phyloP scores from a whole-genome alignment of 2,888 invertebrate genomes.

The Drosophila limbata region DNA sequence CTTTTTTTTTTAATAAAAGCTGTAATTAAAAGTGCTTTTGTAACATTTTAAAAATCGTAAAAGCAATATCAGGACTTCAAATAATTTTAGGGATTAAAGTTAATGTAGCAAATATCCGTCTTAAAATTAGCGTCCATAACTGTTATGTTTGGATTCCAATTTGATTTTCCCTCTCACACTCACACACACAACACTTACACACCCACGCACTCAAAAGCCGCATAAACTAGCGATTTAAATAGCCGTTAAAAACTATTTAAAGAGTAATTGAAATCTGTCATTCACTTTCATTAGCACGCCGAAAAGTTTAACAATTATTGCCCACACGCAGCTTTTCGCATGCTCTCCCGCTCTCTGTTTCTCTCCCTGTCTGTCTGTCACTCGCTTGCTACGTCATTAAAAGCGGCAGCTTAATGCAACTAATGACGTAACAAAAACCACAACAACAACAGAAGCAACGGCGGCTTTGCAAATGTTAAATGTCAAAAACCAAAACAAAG shows the following conservation, averaged over 20 bases:
- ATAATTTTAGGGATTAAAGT: too few relatives aligned
- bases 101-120: too few relatives aligned
- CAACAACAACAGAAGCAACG: not conserved
- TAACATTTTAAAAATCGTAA: too few relatives aligned
- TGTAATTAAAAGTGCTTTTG: too few relatives aligned
- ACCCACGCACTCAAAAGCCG: too few relatives aligned
- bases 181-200: too few relatives aligned
- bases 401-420: constrained; percentile 13
- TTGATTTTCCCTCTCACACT: too few relatives aligned
- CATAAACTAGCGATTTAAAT: not conserved
- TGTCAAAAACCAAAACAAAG: constrained; percentile 59
- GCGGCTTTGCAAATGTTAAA: constrained; percentile 36
- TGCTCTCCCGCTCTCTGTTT: not conserved
- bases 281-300: constrained; percentile 50
- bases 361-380: constrained; percentile 3
- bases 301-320: constrained; percentile 29
- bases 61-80: too few relatives aligned
- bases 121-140: too few relatives aligned
- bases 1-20: too few relatives aligned
- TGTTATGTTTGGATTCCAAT: too few relatives aligned
- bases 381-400: constrained; percentile 45
- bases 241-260: constrained; percentile 14
- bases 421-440: constrained; percentile 49
- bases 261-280: constrained; percentile 17
- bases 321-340: constrained; percentile 33